phyloP scores from a whole-genome alignment of 2,113 vertebrate genomes.

The Holacanthus passer region DNA sequence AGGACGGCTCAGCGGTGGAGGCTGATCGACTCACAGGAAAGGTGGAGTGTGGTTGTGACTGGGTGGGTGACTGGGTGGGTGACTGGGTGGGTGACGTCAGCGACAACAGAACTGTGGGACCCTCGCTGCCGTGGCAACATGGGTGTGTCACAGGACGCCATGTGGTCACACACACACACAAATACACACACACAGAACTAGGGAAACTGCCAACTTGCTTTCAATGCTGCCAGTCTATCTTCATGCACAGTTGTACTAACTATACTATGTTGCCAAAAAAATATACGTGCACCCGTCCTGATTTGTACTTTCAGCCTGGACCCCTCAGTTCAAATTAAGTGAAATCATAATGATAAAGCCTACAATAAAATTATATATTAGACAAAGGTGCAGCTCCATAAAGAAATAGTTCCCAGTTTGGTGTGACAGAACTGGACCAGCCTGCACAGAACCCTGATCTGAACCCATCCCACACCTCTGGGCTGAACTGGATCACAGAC shows the following conservation, averaged over 20 bases:
- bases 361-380: too few relatives aligned
- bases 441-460: too few relatives aligned
- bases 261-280: neutral
- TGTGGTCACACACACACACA: constrained; percentile 1
- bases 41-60: constrained; percentile 47
- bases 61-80: constrained; percentile 37
- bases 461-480: neutral
- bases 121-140: constrained; percentile 19
- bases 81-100: constrained; percentile 42
- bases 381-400: too few relatives aligned
- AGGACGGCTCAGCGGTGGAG: constrained; percentile 18
- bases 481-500: neutral
- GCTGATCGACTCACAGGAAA: constrained; percentile 50
- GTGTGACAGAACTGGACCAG: too few relatives aligned
- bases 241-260: neutral
- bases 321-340: too few relatives aligned
- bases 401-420: too few relatives aligned
- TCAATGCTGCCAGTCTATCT: neutral
- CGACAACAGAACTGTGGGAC: constrained; percentile 37
- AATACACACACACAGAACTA: too few relatives aligned
- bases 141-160: constrained; percentile 27
- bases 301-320: neutral
- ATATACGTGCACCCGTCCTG: neutral
- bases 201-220: too few relatives aligned
- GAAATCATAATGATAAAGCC: too few relatives aligned